Evolutionary conservation across 1,140 invertebrate species (phyloP).

Genomic region (Delia radicum): DNA sequence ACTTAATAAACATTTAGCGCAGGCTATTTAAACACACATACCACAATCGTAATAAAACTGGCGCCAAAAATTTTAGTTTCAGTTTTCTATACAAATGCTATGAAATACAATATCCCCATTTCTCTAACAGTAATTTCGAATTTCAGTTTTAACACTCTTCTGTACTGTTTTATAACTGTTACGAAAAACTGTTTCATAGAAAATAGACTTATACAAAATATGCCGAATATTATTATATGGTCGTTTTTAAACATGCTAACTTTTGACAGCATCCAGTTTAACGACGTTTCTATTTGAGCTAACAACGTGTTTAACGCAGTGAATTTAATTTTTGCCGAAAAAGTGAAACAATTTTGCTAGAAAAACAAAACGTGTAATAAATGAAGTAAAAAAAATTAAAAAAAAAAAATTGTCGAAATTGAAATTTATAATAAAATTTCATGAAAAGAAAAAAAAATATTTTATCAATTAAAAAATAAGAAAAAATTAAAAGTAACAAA

Average conservation of each 20-base stretch:
- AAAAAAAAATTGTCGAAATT: neutral
- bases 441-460: neutral
- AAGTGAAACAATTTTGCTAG: neutral
- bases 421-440: neutral
- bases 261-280: constrained; percentile 19
- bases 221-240: neutral
- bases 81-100: neutral
- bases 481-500: neutral
- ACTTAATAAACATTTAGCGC: too few relatives aligned
- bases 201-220: too few relatives aligned
- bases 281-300: constrained; percentile 16
- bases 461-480: neutral
- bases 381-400: neutral
- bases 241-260: neutral
- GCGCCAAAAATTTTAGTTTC: constrained; percentile 6
- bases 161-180: neutral
- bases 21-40: neutral
- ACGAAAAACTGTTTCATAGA: neutral
- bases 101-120: neutral
- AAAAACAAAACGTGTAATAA: neutral
- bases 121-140: neutral
- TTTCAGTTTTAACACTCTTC: neutral
- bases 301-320: constrained; percentile 12
- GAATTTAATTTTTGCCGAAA: neutral
- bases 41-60: neutral